Evolutionary conservation across 2,888 invertebrate genomes (phyloP), one percentile per base, ranked within the genome.

Genomic region (Heliconius erato): DNA sequence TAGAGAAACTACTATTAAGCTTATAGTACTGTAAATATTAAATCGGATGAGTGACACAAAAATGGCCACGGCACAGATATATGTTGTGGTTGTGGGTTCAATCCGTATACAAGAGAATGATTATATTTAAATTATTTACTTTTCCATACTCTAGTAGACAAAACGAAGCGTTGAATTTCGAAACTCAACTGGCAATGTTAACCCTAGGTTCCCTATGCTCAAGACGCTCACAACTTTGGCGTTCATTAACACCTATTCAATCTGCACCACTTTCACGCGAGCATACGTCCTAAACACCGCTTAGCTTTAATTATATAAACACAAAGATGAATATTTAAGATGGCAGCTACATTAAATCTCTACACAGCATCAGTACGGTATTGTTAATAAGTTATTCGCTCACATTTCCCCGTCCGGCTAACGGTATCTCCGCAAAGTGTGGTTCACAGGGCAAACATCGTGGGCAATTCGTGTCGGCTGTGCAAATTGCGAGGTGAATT

Each of bases 371-470:
- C 40, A 82, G 72, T 82, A 82, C 82, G 79, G 79, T 79, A 79
- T 67, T 49, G 71, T 71, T 81, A 54, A 74, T 40, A 82, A 74
- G 32, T 80, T 77, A 84, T 81, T 68, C 79, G 69, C 76, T 79
- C 76, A 79, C 80, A 79, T 81, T 83, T 72, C 80, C 76, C 76
- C 80, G 35, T 63, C 63, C 44, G 26, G 35, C 74, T 85, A 84
- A 85, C 84, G 84, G 85, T 84, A 83, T 80, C 80, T 81, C 54
- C 79, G 59, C 32, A 54, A 81, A 80, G 86, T 83, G 84, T 82
- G 85, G 86, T 85, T 85, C 86, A 83, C 83, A 83, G 87, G 79
- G 85, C 83, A 84, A 79, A 69, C 84, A 79, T 81, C 81, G 83
- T 82, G 83, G 83, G 83, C 84, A 85, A 85, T 85, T 84, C 84